Evolutionary conservation across 2,888 invertebrate species (phyloP).

Genomic region (Patella ulyssiponensis): DNA sequence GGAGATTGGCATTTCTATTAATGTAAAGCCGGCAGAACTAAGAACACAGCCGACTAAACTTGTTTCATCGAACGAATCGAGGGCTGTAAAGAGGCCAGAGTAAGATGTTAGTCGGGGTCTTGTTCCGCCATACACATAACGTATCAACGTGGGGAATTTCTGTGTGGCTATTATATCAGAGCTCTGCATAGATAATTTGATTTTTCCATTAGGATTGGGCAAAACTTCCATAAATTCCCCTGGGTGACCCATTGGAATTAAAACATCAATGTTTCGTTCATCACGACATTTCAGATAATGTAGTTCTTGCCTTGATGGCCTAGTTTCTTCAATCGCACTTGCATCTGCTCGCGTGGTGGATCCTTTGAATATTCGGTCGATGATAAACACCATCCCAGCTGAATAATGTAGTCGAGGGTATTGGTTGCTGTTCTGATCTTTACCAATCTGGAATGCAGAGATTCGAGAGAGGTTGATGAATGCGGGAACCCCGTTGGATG

Average conservation of each 20-base stretch:
- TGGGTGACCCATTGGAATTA: constrained; percentile 47
- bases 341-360: constrained; percentile 10
- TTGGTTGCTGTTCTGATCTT: constrained; percentile 33
- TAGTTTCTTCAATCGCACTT: background rate
- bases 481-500: constrained; percentile 45
- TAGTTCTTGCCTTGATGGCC: constrained; percentile 18
- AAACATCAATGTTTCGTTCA: constrained; percentile 50
- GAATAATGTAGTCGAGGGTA: constrained; percentile 51
- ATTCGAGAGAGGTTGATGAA: constrained; percentile 57
- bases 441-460: constrained; percentile 43
- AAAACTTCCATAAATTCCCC: constrained; percentile 59
- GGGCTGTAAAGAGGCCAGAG: constrained; percentile 55
- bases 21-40: constrained; percentile 47
- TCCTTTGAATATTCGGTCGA: constrained; percentile 37
- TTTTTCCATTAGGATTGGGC: constrained; percentile 44
- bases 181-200: constrained; percentile 50
- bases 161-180: constrained; percentile 50
- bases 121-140: constrained; percentile 54
- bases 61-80: constrained; percentile 59
- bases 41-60: constrained; percentile 55
- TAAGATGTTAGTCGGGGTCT: constrained; percentile 53
- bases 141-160: constrained; percentile 57
- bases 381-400: constrained; percentile 56
- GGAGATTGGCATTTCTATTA: constrained; percentile 56
- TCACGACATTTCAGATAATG: constrained; percentile 55